Evolutionary conservation across 2,888 invertebrate genomes (phyloP).

Genomic region (Dynastes hyllus): DNA sequence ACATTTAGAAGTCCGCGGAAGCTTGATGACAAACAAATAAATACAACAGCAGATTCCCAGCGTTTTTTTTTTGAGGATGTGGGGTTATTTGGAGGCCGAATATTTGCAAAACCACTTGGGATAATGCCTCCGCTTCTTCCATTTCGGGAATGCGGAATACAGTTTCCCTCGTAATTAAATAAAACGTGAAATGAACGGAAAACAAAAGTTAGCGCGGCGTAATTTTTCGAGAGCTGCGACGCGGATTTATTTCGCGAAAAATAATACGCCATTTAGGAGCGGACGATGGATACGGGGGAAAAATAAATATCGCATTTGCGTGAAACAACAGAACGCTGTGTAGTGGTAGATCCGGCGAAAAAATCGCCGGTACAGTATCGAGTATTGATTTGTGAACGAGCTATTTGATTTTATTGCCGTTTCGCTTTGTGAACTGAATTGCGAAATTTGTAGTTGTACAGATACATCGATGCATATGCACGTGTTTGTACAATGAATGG

Average conservation of each 20-base stretch:
- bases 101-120: constrained; percentile 27
- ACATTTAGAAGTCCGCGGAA: no score
- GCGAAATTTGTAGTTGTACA: neutral
- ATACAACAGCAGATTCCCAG: constrained; percentile 7
- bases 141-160: neutral
- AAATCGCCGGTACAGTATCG: neutral
- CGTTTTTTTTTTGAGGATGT: neutral
- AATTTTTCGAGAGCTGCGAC: neutral
- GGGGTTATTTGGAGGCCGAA: neutral
- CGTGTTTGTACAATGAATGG: neutral
- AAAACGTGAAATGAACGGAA: constrained; percentile 17
- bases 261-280: neutral
- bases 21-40: constrained; percentile 15
- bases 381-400: neutral
- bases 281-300: neutral
- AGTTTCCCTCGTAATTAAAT: constrained; percentile 27
- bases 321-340: neutral
- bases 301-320: constrained; percentile 3
- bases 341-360: no score
- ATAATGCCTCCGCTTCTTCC: neutral
- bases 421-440: neutral
- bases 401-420: constrained; percentile 1
- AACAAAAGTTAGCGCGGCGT: neutral
- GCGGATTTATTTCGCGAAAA: constrained; percentile 4
- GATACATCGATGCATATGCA: neutral